Evolutionary conservation across 1,140 invertebrate genomes (phyloP), one percentile per base, ranked within the genome.

Genomic region (Dreissena rostriformis): DNA sequence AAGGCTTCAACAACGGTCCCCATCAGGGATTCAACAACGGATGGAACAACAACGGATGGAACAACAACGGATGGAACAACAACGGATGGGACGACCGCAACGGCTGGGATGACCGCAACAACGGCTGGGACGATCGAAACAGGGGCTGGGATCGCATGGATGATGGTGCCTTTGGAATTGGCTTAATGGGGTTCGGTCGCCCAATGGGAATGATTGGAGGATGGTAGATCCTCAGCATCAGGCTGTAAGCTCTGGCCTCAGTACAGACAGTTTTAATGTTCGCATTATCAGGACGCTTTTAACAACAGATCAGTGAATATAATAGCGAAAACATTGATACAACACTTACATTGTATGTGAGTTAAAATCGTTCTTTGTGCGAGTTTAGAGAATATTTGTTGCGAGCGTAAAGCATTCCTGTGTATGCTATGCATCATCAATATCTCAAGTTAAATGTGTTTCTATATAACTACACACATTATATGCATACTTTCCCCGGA

Each of bases 21-120:
- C 57, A 65, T 10, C 22, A 24, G 24, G 39, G 57, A 22, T 24
- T 53, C 24, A n/a, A n/a, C n/a, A n/a, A n/a, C n/a, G n/a, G n/a
- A n/a, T n/a, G n/a, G n/a, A n/a, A n/a, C n/a, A n/a, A n/a, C n/a
- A n/a, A n/a, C n/a, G n/a, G n/a, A n/a, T n/a, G n/a, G n/a, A n/a
- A n/a, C n/a, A 24, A 24, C 26, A 63, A 57, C 72, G 17, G 19
- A 11, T 52, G 72, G 29, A 52, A 55, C 53, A 74, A 74, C 49
- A 74, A 74, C 22, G 72, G 72, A 55, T 74, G 72, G 72, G 53
- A 28, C 12, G 61, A 74, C n/a, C 55, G 61, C 24, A 74, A 74
- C 52, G 52, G 72, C 15, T 74, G 52, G 52, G 72, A 28, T 0
- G 61, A 74, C 26, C 26, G 29, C 53, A 74, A 74, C n/a, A 57